A percentile compares a stretch with the other conserved stretches of the same genome.
These are phyloP conservation scores for Petrocephalus zakoni DNA, from an alignment of 2,113 vertebrate genomes.

Conservation along the genomic window DNA sequence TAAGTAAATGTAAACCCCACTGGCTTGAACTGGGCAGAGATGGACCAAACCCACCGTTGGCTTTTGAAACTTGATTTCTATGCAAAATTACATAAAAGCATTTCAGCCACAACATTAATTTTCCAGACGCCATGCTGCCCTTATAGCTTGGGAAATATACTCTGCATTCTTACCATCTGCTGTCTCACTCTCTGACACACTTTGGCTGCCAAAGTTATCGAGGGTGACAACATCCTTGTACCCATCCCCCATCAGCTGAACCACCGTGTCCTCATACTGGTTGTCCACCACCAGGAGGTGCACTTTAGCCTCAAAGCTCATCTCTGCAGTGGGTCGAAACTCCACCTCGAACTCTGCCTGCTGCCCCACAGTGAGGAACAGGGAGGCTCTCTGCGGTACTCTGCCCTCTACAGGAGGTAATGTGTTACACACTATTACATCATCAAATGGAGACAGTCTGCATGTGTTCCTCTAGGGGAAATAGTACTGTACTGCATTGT, in stretches of 20 bases:
- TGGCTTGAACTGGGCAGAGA: background rate
- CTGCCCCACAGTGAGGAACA: conserved; percentile 57
- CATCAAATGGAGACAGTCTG: background rate
- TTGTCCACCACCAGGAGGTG: conserved; percentile 63
- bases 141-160: background rate
- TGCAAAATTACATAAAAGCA: background rate
- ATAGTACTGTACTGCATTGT: background rate
- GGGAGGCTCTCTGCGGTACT: conserved; percentile 48
- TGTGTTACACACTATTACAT: background rate
- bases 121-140: background rate
- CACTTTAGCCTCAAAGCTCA: conserved; percentile 55
- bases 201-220: conserved; percentile 60
- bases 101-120: background rate
- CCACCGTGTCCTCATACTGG: conserved; percentile 57
- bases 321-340: conserved; percentile 60
- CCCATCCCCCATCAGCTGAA: conserved; percentile 70
- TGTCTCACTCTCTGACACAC: conserved; percentile 35
- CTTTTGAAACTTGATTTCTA: background rate
- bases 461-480: background rate
- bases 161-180: conserved; percentile 52
- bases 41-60: background rate
- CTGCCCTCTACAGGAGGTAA: conserved; percentile 48
- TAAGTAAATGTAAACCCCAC: background rate
- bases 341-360: conserved; percentile 61
- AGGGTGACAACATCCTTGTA: conserved; percentile 70